phyloP scores from a whole-genome alignment of 2,888 invertebrate species.

The Trichacis sp. region DNA sequence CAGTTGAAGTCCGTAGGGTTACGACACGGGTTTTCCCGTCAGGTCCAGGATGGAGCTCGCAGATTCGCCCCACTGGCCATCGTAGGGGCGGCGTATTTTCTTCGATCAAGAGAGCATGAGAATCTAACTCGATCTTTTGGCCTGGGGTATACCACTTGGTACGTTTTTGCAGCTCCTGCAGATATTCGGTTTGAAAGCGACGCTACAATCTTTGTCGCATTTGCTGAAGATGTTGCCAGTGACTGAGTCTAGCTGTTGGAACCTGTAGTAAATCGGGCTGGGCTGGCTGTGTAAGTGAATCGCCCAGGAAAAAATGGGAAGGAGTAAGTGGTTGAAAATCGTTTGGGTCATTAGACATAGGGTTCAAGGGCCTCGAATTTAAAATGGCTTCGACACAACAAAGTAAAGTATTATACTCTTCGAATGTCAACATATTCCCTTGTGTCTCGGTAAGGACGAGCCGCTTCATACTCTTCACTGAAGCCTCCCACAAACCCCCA shows the following conservation, averaged over 20 bases:
- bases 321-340: constrained; percentile 14
- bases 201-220: constrained; percentile 15
- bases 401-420: constrained; percentile 8
- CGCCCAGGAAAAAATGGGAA: constrained; percentile 22
- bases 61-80: neutral
- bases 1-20: neutral
- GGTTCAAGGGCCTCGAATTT: constrained; percentile 20
- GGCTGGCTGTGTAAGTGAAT: neutral
- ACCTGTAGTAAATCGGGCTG: neutral
- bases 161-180: constrained; percentile 12
- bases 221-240: constrained; percentile 14
- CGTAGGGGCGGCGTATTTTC: constrained; percentile 11
- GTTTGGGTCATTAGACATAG: constrained; percentile 20
- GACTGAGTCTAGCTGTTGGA: neutral
- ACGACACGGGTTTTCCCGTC: constrained; percentile 5
- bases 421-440: neutral
- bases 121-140: constrained; percentile 5
- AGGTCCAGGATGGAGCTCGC: constrained; percentile 5
- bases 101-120: constrained; percentile 11
- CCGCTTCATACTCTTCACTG: constrained; percentile 8
- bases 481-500: constrained; percentile 9
- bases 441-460: neutral
- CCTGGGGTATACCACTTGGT: constrained; percentile 7
- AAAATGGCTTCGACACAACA: constrained; percentile 21
- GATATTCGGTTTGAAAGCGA: constrained; percentile 14